phyloP scores from a whole-genome alignment of 2,113 vertebrate species.

The Taurulus bubalis region DNA sequence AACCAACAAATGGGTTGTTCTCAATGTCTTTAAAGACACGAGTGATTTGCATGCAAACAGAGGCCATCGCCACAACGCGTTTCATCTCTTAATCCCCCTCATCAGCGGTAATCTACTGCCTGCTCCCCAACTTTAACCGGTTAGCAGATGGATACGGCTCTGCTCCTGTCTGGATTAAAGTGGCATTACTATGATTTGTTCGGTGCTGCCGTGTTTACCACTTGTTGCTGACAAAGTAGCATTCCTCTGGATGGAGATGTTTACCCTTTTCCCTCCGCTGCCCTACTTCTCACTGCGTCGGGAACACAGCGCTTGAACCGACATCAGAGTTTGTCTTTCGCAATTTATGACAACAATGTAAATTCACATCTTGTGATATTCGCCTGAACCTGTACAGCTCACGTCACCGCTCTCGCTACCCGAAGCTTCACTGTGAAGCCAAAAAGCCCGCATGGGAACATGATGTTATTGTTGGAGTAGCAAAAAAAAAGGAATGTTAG shows the following conservation, averaged over 20 bases:
- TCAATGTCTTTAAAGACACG: slow-evolving; percentile 20
- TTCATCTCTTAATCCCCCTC: slow-evolving; percentile 69
- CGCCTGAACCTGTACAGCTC: slow-evolving; percentile 23
- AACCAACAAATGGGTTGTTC: slow-evolving; percentile 33
- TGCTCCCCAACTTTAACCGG: slow-evolving; percentile 28
- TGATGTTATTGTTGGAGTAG: neutral
- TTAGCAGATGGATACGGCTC: slow-evolving; percentile 67
- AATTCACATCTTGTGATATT: slow-evolving; percentile 1
- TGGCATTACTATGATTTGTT: slow-evolving; percentile 60
- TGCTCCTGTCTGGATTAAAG: slow-evolving; percentile 58
- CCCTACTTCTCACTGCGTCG: slow-evolving; percentile 29
- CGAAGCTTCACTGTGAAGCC: neutral
- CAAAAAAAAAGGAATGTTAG: neutral
- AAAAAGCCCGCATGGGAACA: neutral
- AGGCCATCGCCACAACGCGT: slow-evolving; percentile 21
- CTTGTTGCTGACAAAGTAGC: slow-evolving; percentile 44
- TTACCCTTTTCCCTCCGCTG: slow-evolving; percentile 35
- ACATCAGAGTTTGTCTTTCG: slow-evolving; percentile 6
- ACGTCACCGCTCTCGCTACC: no score
- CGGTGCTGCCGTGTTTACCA: neutral
- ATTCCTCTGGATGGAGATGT: slow-evolving; percentile 41
- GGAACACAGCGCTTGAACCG: neutral
- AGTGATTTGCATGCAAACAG: slow-evolving; percentile 57
- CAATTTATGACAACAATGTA: slow-evolving; percentile 8
- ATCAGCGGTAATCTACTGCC: slow-evolving; percentile 66